Conservation (phyloP, 2,113 vertebrate species). For the Phaetusa simplex region DNA sequence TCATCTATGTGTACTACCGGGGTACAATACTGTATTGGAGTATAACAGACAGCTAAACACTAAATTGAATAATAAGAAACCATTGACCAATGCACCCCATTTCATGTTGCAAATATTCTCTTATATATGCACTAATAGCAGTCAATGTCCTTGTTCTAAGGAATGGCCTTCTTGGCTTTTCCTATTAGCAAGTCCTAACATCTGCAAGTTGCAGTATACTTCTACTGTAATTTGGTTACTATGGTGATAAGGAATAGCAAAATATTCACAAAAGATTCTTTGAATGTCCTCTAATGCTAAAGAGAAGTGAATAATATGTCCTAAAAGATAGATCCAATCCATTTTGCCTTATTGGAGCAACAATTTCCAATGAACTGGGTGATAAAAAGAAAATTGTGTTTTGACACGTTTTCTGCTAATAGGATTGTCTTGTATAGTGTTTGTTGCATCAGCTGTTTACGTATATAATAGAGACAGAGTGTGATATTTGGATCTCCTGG, state of each 20-base stretch:
- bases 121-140: neutral
- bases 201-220: neutral
- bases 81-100: neutral
- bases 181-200: neutral
- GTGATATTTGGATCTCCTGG: neutral
- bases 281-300: neutral
- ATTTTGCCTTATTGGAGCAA: neutral
- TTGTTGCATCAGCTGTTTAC: neutral
- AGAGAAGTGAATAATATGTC: neutral
- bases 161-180: neutral
- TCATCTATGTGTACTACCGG: neutral
- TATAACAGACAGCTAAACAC: neutral
- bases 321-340: neutral
- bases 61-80: neutral
- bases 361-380: neutral
- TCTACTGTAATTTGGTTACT: neutral
- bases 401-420: neutral
- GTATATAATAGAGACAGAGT: neutral
- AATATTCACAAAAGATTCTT: neutral
- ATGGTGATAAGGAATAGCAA: neutral
- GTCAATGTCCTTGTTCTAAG: neutral
- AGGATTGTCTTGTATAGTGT: neutral
- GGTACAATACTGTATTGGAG: neutral
- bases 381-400: neutral
- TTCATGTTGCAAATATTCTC: neutral